A percentile compares a stretch with the other conserved stretches of the same genome.
Conservation (phyloP, 2,113 vertebrate species). For the Ictalurus punctatus region DNA sequence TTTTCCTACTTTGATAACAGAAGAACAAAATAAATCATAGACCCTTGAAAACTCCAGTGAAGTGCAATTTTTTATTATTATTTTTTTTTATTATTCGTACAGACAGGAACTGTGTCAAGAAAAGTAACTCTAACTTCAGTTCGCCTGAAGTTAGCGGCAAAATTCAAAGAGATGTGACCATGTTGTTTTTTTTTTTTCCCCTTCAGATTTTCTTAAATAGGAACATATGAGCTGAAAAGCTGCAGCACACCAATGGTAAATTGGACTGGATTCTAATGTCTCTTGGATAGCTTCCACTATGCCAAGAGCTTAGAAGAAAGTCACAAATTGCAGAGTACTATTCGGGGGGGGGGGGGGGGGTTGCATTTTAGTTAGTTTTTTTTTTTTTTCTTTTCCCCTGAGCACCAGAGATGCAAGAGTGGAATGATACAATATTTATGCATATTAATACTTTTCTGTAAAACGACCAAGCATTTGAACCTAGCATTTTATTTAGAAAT, state of each 20-base stretch:
- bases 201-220: background rate
- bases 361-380: background rate
- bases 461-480: background rate
- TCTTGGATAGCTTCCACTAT: background rate
- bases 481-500: background rate
- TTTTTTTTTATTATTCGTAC: background rate
- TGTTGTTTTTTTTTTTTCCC: background rate
- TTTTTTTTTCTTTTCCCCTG: no score
- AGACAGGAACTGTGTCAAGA: background rate
- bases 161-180: background rate
- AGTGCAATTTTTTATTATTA: no score
- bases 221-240: background rate
- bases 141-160: background rate
- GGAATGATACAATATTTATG: background rate
- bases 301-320: background rate
- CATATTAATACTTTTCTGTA: background rate
- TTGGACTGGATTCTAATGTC: background rate
- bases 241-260: background rate
- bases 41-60: background rate
- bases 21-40: background rate
- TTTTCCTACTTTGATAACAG: background rate
- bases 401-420: background rate
- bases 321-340: background rate
- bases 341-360: background rate
- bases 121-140: background rate